Conservation (phyloP, 2,797 vertebrate species). For the Peromyscus melanophrys region DNA sequence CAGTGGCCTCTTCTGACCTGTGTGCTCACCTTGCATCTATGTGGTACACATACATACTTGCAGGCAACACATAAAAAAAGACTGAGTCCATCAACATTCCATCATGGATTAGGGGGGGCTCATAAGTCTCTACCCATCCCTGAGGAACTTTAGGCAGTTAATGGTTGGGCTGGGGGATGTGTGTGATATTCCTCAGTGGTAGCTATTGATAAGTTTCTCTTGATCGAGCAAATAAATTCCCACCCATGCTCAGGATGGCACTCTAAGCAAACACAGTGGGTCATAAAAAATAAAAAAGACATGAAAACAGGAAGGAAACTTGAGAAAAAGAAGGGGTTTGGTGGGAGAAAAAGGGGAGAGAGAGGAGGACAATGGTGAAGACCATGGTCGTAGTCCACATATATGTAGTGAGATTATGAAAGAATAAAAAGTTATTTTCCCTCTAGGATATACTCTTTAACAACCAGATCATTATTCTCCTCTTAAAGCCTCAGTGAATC, state of each 20-base stretch:
- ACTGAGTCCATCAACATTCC: neutral
- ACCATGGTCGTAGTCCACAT: neutral
- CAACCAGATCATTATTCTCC: neutral
- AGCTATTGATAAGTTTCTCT: neutral
- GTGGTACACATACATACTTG: neutral
- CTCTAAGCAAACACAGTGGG: neutral
- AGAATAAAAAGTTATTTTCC: neutral
- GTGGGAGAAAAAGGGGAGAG: neutral
- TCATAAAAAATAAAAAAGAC: neutral
- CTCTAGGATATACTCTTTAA: neutral
- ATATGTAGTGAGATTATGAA: neutral
- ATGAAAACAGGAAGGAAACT: neutral
- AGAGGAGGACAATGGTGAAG: neutral
- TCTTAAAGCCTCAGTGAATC: neutral
- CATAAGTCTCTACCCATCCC: neutral
- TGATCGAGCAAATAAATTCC: neutral
- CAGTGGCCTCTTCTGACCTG: neutral
- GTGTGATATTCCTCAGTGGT: neutral
- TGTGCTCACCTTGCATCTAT: neutral
- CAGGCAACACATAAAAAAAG: neutral
- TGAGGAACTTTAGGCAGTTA: neutral
- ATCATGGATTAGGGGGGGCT: neutral
- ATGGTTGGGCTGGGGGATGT: neutral
- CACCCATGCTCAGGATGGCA: neutral
- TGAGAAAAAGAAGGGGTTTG: neutral